A percentile compares a stretch with the other conserved stretches of the same genome.
Conservation (phyloP, 2,888 invertebrate species). For the Papilio gigon region DNA sequence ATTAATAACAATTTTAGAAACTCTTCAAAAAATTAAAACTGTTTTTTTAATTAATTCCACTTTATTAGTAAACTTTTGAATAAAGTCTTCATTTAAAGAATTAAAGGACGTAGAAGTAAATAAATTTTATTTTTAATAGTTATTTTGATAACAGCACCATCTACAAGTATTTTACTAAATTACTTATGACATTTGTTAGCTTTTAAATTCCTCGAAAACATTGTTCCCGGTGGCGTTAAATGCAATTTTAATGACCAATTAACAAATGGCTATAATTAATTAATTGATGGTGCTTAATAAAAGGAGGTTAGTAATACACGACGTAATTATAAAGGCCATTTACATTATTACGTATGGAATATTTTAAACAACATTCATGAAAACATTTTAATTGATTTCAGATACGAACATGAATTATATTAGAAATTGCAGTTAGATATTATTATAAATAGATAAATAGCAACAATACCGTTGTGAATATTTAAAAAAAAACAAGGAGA, state of each 20-base stretch:
- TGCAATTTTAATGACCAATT: conserved; percentile 10
- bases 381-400: background rate
- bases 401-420: background rate
- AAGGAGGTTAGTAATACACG: conserved; percentile 1
- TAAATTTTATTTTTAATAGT: background rate
- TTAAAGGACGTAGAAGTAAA: background rate
- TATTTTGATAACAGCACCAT: conserved; percentile 5
- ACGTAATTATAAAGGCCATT: background rate
- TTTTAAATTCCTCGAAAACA: background rate
- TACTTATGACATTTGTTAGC: background rate
- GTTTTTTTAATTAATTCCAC: background rate
- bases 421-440: background rate
- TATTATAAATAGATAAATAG: background rate
- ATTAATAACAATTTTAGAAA: background rate
- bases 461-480: no score
- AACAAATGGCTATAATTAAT: conserved; percentile 5
- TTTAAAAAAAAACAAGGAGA: no score
- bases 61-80: background rate
- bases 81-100: background rate
- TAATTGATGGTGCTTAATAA: background rate
- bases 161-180: background rate
- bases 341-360: background rate
- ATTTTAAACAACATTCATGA: background rate
- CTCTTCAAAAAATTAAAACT: background rate
- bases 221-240: background rate